A percentile compares a stretch with the other conserved stretches of the same genome.
phyloP scores from a whole-genome alignment of 2,888 invertebrate species.

The Physocephala rufipes region DNA sequence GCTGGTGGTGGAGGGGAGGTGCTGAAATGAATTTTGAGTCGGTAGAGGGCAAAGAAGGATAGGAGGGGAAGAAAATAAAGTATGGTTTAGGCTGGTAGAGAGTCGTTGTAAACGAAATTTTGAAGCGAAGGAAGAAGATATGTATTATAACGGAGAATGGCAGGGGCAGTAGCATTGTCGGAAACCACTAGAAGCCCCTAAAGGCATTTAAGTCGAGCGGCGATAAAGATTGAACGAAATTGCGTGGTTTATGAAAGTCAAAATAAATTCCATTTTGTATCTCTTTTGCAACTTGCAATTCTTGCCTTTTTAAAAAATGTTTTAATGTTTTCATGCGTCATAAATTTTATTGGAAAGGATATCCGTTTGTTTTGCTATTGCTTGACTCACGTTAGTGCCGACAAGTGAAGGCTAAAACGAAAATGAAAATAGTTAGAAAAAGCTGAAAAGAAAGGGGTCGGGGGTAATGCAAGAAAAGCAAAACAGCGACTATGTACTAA shows the following conservation, averaged over 20 bases:
- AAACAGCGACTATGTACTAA: background rate
- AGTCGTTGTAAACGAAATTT: too few species aligned
- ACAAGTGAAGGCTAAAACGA: background rate
- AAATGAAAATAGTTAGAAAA: too few species aligned
- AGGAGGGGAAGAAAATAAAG: too few species aligned
- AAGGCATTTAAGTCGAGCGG: too few species aligned
- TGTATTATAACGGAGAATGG: too few species aligned
- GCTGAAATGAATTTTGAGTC: background rate
- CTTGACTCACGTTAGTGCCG: conserved; percentile 19
- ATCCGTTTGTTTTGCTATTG: conserved; percentile 49
- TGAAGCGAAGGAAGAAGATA: too few species aligned
- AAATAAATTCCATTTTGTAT: too few species aligned
- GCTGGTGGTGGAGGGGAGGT: background rate
- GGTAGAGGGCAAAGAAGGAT: background rate
- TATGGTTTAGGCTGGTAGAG: too few species aligned
- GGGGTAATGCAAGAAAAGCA: background rate
- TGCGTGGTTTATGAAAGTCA: too few species aligned
- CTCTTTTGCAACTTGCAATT: background rate
- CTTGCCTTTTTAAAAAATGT: conserved; percentile 26
- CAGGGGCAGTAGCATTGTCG: too few species aligned
- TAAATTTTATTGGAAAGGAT: conserved; percentile 62
- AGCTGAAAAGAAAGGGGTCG: background rate
- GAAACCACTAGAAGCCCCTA: too few species aligned
- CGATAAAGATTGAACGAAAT: too few species aligned
- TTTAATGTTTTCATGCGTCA: conserved; percentile 62